Percentiles rank a stretch among this genome's conserved stretches.
These are phyloP conservation scores for Craterocephalus amniculus DNA, from an alignment of 2,797 vertebrate species.

Conservation along the genomic window DNA sequence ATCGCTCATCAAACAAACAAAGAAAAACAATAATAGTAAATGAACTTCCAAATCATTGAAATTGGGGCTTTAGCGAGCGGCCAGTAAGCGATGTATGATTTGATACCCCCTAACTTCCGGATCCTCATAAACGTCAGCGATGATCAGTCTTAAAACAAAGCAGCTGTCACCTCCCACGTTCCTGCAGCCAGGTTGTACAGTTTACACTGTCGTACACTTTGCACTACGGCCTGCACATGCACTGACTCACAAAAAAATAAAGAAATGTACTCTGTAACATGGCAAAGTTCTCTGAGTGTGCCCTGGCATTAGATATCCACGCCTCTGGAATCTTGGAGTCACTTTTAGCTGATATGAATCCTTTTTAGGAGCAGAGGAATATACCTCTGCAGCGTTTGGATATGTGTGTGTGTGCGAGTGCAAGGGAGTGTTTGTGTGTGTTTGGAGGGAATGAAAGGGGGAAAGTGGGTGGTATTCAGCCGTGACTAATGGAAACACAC, in stretches of 20 bases:
- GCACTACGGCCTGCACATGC: slow-evolving; percentile 77
- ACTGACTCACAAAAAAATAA: slow-evolving; percentile 87
- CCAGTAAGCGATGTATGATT: slow-evolving; percentile 27
- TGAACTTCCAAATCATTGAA: background rate
- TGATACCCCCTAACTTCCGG: background rate
- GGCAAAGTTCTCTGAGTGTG: slow-evolving; percentile 79
- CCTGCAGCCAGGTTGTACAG: slow-evolving; percentile 49
- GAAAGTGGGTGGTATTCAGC: slow-evolving; percentile 88
- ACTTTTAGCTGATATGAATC: slow-evolving; percentile 39
- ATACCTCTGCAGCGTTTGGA: slow-evolving; percentile 28
- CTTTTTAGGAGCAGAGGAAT: slow-evolving; percentile 41
- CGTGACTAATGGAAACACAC: slow-evolving; percentile 93
- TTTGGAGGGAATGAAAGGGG: slow-evolving; percentile 69
- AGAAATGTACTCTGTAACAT: slow-evolving; percentile 86
- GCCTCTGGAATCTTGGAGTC: slow-evolving; percentile 51
- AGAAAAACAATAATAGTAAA: background rate
- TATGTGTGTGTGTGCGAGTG: slow-evolving; percentile 24
- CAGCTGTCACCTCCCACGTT: slow-evolving; percentile 39
- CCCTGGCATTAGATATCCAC: slow-evolving; percentile 51
- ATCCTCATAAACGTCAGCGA: background rate
- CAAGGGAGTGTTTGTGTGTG: slow-evolving; percentile 46
- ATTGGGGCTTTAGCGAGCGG: slow-evolving; percentile 12
- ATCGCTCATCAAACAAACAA: background rate
- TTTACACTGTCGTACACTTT: slow-evolving; percentile 66
- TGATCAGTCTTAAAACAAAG: slow-evolving; percentile 11